Base-by-base conservation (phyloP, 2,797 vertebrate species). In the Aphelocoma californica region DNA sequence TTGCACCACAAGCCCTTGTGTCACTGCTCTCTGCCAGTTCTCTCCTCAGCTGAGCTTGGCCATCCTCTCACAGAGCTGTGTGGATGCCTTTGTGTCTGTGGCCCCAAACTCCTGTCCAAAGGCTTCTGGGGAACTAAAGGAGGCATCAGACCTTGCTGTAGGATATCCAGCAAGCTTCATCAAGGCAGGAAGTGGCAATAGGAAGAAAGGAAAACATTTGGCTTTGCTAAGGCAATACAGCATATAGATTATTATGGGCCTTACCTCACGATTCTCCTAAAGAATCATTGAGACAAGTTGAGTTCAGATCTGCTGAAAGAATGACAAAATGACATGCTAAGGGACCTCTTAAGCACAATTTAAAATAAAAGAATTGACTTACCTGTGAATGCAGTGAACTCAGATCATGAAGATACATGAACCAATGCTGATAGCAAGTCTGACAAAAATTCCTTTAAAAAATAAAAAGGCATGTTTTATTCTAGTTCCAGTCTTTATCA, bases 51-150 rank as follows among this genome's bases (percentile, higher is more conserved):
- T 58, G 50, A 58, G 28, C 32, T 38, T 0, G 4, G 20, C 32
- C 8, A 1, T 19, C 56, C 31, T 12, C 38, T 32, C 34, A 11
- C 1, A 0, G 16, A 50, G 47, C 32, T 34, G 32, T 3, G 9
- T 6, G 2, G n/a, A 10, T 47, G 25, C 6, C 64, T 75, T 38
- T 34, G 44, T 72, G 80, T 20, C 32, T 38, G 25, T 62, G 54
- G 21, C 34, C 60, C 62, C 36, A 47, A 62, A 70, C 19, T 70
- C 20, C 44, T 61, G 10, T 45, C 26, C 24, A 77, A 32, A 60
- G n/a, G 7, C 17, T 92, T 65, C 9, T 56, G 23, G 31, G 42
- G 18, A 65, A 23, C n/a, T 6, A 5, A 54, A 21, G 12, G 4
- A 8, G 2, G 10, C 18, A 51, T 42, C 34, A 31, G 8, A 42